These are phyloP conservation scores for Branchinecta lynchi DNA, from an alignment of 1,140 invertebrate genomes.

Conservation along the genomic window DNA sequence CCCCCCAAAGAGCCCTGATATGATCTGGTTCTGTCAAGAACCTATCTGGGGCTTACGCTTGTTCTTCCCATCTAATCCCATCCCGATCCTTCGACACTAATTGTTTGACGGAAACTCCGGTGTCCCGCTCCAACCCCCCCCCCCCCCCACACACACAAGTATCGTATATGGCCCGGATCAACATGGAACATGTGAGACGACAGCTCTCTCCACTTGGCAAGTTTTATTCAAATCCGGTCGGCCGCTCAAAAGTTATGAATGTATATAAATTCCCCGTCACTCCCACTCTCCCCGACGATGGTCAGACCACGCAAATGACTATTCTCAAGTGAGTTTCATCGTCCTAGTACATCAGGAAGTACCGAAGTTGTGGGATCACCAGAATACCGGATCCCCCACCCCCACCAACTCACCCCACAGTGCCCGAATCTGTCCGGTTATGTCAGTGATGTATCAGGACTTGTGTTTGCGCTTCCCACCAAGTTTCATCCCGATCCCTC, in stretches of 20 bases:
- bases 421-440: neutral
- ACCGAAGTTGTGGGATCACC: neutral
- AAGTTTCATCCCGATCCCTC: slow-evolving; percentile 4
- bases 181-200: too few relatives aligned
- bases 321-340: neutral
- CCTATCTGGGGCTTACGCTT: too few relatives aligned
- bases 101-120: too few relatives aligned
- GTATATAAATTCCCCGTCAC: neutral
- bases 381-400: neutral
- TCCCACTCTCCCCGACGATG: neutral
- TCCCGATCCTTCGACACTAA: too few relatives aligned
- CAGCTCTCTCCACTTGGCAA: too few relatives aligned
- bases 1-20: too few relatives aligned
- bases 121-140: too few relatives aligned
- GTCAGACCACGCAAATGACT: neutral
- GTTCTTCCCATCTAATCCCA: too few relatives aligned
- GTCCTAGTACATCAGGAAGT: slow-evolving; percentile 4
- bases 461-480: neutral
- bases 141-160: too few relatives aligned
- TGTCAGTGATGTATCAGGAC: slow-evolving; percentile 5
- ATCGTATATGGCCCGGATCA: too few relatives aligned
- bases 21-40: too few relatives aligned
- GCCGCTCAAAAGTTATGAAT: neutral
- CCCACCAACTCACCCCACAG: neutral
- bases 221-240: neutral